These are phyloP conservation scores for Dreissena rostriformis DNA, from an alignment of 1,140 invertebrate species.

Conservation along the genomic window DNA sequence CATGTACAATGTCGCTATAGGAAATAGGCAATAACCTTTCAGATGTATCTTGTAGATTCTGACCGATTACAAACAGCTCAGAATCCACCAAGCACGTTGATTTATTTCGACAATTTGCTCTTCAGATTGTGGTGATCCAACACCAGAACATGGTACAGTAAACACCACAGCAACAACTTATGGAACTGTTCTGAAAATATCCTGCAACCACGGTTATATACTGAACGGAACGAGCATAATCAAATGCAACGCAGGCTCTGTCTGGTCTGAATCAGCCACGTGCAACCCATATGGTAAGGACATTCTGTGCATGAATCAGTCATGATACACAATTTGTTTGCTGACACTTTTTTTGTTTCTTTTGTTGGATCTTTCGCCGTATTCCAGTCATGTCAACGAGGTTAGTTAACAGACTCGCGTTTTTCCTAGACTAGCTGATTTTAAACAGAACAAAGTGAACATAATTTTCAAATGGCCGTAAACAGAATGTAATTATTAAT, in stretches of 20 bases:
- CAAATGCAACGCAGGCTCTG: background rate
- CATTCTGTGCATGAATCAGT: background rate
- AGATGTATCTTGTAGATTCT: too few relatives aligned
- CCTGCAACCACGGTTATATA: conserved; percentile 14
- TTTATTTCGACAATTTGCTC: background rate
- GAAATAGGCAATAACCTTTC: too few relatives aligned
- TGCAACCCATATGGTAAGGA: conserved; percentile 2
- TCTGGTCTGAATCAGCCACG: background rate
- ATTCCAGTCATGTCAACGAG: too few relatives aligned
- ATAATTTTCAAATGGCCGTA: background rate
- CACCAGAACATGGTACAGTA: background rate
- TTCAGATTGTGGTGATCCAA: conserved; percentile 24
- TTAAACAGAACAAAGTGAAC: background rate
- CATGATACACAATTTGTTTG: background rate
- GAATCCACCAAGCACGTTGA: too few relatives aligned
- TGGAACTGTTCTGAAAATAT: conserved; percentile 10
- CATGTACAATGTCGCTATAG: too few relatives aligned
- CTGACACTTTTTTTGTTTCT: too few relatives aligned
- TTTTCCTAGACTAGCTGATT: background rate
- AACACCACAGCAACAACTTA: conserved; percentile 11
- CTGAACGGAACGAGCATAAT: background rate
- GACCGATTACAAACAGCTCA: too few relatives aligned
- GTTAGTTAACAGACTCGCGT: background rate
- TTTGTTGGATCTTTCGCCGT: too few relatives aligned
- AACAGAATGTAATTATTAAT: background rate